These are phyloP conservation scores for Coecobrya sp. DNA, from an alignment of 2,888 invertebrate genomes.

Conservation along the genomic window DNA sequence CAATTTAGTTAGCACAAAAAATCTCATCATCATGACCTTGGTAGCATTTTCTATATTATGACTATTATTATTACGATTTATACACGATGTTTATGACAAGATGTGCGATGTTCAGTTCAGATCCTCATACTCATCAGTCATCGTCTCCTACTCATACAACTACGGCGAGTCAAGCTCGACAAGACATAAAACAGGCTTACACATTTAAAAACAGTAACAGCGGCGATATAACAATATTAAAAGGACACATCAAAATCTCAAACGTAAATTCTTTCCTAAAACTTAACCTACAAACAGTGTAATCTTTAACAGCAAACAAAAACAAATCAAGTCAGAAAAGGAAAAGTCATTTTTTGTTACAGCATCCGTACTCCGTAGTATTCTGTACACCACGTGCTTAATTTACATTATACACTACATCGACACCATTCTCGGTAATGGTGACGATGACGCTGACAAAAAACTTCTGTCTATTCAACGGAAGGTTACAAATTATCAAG, in stretches of 20 bases:
- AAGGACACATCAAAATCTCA: too few species aligned
- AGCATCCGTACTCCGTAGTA: too few species aligned
- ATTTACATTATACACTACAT: too few species aligned
- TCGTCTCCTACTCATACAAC: background rate
- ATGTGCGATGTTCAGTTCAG: background rate
- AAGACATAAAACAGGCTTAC: background rate
- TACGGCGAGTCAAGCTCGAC: background rate
- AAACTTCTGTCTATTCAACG: background rate
- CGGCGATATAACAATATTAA: too few species aligned
- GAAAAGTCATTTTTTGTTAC: too few species aligned
- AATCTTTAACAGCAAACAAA: too few species aligned
- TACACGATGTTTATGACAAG: constrained; percentile 6
- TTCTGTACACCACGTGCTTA: too few species aligned
- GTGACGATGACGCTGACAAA: background rate
- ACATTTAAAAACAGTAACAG: background rate
- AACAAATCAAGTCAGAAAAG: too few species aligned
- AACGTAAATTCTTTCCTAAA: too few species aligned
- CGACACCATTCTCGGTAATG: too few species aligned
- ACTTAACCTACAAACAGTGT: too few species aligned
- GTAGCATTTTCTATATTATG: constrained; percentile 11
- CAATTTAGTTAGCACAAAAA: constrained; percentile 4
- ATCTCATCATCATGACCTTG: constrained; percentile 27
- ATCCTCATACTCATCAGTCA: constrained; percentile 7
- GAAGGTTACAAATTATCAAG: constrained; percentile 12
- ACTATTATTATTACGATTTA: constrained; percentile 6